A percentile compares a stretch with the other conserved stretches of the same genome.
Conservation (phyloP, 2,797 vertebrate species). For the Tarsius wallacei region DNA sequence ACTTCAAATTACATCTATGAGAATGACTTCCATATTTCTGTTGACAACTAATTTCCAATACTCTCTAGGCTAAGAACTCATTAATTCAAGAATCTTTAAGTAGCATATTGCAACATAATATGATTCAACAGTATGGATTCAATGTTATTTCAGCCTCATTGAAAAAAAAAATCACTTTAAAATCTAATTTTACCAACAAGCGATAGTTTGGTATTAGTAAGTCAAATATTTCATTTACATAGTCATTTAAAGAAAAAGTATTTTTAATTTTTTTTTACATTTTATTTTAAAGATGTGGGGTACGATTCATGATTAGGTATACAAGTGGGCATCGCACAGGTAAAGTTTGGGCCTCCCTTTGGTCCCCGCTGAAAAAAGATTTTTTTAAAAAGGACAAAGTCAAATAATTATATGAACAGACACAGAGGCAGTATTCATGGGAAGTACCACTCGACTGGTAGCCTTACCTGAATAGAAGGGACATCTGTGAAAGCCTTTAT, state of each 20-base stretch:
- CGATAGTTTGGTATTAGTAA: slow-evolving; percentile 21
- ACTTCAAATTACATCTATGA: background rate
- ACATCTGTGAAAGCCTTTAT: slow-evolving; percentile 97
- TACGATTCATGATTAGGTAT: too few species aligned
- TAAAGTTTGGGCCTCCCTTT: too few species aligned
- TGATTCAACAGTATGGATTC: background rate
- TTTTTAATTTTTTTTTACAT: background rate
- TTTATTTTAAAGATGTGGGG: too few species aligned
- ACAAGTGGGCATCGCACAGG: too few species aligned
- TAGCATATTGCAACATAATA: background rate
- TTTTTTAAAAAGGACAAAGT: background rate
- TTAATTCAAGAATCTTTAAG: slow-evolving; percentile 7
- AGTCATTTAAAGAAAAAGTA: slow-evolving; percentile 43
- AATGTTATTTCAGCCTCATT: slow-evolving; percentile 53
- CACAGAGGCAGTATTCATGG: background rate
- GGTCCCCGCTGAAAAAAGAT: background rate
- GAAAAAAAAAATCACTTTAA: slow-evolving; percentile 51
- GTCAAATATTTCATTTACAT: slow-evolving; percentile 26
- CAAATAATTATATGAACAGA: background rate
- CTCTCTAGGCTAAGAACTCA: background rate
- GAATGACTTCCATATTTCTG: background rate
- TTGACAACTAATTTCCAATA: background rate
- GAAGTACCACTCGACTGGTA: background rate
- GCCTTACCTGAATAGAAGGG: slow-evolving; percentile 96
- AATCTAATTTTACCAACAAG: slow-evolving; percentile 29